phyloP scores from a whole-genome alignment of 2,888 invertebrate species.

The Agapetus fuscipes region DNA sequence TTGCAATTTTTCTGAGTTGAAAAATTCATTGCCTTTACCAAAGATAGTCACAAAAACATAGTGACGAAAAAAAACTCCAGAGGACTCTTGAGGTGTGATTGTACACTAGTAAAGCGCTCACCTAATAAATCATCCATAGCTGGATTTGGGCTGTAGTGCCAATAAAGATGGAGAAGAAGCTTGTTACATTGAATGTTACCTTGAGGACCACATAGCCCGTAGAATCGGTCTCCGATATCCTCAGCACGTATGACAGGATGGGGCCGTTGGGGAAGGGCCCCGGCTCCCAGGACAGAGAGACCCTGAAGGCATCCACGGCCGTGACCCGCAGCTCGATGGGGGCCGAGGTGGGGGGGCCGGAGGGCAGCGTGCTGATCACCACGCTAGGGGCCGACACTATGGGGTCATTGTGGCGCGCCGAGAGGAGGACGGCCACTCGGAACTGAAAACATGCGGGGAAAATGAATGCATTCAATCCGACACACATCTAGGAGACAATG shows the following conservation, averaged over 20 bases:
- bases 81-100: no score
- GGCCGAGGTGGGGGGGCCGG: conserved; percentile 65
- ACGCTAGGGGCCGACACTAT: conserved; percentile 67
- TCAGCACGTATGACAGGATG: conserved; percentile 73
- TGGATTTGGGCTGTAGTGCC: no score
- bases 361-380: conserved; percentile 64
- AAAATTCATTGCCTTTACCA: no score
- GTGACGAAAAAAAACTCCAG: no score
- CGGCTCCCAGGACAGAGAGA: conserved; percentile 82
- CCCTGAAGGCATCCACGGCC: conserved; percentile 70
- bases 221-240: conserved; percentile 49
- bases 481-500: background rate
- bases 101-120: no score
- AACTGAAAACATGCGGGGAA: no score
- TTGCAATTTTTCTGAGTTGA: no score
- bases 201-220: conserved; percentile 54
- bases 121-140: no score
- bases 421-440: conserved; percentile 72
- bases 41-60: no score
- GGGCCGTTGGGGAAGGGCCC: conserved; percentile 83
- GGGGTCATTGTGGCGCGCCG: conserved; percentile 56
- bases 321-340: conserved; percentile 66
- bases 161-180: no score
- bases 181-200: conserved; percentile 35
- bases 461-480: no score